Conservation (phyloP, 1,140 invertebrate genomes). For the Ceratina calcarata region DNA sequence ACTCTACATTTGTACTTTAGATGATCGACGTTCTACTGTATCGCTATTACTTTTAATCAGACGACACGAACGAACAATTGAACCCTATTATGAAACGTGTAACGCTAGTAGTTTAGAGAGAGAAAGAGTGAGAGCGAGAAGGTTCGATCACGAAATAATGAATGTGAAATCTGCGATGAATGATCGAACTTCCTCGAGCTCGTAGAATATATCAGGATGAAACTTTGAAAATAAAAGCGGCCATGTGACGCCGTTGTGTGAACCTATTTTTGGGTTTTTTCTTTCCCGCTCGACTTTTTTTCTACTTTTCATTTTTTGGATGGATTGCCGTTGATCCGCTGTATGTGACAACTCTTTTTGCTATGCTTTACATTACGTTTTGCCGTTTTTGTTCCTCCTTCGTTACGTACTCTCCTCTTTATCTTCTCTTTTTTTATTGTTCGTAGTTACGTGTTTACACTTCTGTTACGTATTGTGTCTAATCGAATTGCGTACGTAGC, state of each 20-base stretch:
- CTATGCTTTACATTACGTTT: conserved; percentile 64
- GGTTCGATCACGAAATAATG: neutral
- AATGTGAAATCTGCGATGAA: neutral
- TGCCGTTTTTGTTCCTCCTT: conserved; percentile 57
- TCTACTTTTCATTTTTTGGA: conserved; percentile 62
- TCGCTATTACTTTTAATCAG: neutral
- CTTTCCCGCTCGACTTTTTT: conserved; percentile 54
- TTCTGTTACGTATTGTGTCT: conserved; percentile 61
- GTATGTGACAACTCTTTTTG: conserved; percentile 69
- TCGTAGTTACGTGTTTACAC: conserved; percentile 28
- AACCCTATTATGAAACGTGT: conserved; percentile 34
- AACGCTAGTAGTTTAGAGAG: conserved; percentile 18
- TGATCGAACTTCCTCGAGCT: too few species aligned
- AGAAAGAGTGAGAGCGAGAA: neutral
- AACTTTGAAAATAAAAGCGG: conserved; percentile 68
- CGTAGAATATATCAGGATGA: conserved; percentile 6
- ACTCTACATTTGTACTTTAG: too few species aligned
- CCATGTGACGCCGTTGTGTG: conserved; percentile 76
- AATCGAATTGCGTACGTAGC: conserved; percentile 43
- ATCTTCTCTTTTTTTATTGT: conserved; percentile 54
- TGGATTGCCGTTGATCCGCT: conserved; percentile 57
- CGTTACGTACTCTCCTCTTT: conserved; percentile 59
- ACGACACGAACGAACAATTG: conserved; percentile 24
- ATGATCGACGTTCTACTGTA: too few species aligned
- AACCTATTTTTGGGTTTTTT: conserved; percentile 61